Evolutionary conservation across 2,113 vertebrate genomes (phyloP).

Genomic region (Hemicordylus capensis): DNA sequence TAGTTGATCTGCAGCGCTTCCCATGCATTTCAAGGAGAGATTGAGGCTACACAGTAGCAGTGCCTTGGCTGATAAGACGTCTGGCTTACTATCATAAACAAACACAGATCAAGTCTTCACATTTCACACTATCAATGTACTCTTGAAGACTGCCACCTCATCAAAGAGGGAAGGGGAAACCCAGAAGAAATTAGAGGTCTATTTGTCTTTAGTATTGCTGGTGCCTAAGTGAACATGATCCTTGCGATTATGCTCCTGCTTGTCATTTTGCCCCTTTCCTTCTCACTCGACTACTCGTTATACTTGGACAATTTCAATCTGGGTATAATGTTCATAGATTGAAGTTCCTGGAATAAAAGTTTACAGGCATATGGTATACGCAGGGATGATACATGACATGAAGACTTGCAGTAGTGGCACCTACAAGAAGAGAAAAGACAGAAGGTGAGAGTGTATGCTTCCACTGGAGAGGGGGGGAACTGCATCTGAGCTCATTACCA

Average conservation of each 20-base stretch:
- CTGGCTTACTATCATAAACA: background rate
- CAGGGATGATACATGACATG: slow-evolving; percentile 94
- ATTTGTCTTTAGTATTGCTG: slow-evolving; percentile 6
- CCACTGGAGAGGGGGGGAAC: too few species aligned
- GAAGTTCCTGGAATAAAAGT: slow-evolving; percentile 96
- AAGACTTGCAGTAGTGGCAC: slow-evolving; percentile 99
- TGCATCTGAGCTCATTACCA: background rate
- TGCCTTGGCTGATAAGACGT: background rate
- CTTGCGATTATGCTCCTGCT: background rate
- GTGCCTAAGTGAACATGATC: background rate
- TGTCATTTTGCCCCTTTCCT: background rate
- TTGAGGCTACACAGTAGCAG: background rate
- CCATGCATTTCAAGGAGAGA: background rate
- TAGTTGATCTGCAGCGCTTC: background rate
- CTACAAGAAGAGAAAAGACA: slow-evolving; percentile 72
- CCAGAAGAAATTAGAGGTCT: background rate
- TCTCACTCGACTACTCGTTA: slow-evolving; percentile 81
- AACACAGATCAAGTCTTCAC: background rate
- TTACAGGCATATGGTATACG: slow-evolving; percentile 98
- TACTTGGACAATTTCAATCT: slow-evolving; percentile 94
- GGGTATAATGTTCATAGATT: slow-evolving; percentile 99
- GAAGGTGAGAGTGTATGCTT: slow-evolving; percentile 35
- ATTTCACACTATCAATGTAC: background rate
- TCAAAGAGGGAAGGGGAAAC: background rate
- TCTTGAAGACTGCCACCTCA: background rate